These are phyloP conservation scores for Leptinotarsa tumamoca DNA, from an alignment of 2,888 invertebrate genomes.

Conservation along the genomic window DNA sequence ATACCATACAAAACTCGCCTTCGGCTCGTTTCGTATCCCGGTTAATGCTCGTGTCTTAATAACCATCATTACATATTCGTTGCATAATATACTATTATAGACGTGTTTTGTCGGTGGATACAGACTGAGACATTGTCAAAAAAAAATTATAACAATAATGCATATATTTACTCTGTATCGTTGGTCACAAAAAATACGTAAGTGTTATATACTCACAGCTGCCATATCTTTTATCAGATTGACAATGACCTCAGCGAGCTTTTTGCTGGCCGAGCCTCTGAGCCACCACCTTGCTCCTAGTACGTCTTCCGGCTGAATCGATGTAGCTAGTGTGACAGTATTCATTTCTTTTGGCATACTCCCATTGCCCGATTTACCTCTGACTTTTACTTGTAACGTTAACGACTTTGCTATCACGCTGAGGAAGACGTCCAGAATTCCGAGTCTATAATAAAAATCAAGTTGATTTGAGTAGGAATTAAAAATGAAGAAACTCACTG, in stretches of 20 bases:
- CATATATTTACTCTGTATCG: too few relatives aligned
- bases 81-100: too few relatives aligned
- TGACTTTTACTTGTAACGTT: conserved; percentile 88
- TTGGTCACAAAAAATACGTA: too few relatives aligned
- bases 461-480: too few relatives aligned
- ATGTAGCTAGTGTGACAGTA: conserved; percentile 72
- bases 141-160: too few relatives aligned
- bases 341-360: conserved; percentile 68
- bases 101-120: too few relatives aligned
- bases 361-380: conserved; percentile 71
- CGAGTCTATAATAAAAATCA: conserved; percentile 69
- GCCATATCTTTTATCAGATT: conserved; percentile 92
- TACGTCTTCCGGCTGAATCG: conserved; percentile 72
- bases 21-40: too few relatives aligned
- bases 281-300: conserved; percentile 83
- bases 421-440: conserved; percentile 89
- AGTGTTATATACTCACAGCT: conserved; percentile 73
- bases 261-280: conserved; percentile 84
- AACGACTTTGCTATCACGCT: conserved; percentile 92
- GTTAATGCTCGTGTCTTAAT: too few relatives aligned
- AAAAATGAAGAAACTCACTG: conserved; percentile 32
- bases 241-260: conserved; percentile 90
- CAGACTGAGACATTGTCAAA: too few relatives aligned
- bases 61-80: too few relatives aligned
- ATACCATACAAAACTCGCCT: too few relatives aligned